Evolutionary conservation across 1,140 invertebrate species (phyloP), one percentile per base, ranked within the genome.

Genomic region (Pseudoatta argentina): DNA sequence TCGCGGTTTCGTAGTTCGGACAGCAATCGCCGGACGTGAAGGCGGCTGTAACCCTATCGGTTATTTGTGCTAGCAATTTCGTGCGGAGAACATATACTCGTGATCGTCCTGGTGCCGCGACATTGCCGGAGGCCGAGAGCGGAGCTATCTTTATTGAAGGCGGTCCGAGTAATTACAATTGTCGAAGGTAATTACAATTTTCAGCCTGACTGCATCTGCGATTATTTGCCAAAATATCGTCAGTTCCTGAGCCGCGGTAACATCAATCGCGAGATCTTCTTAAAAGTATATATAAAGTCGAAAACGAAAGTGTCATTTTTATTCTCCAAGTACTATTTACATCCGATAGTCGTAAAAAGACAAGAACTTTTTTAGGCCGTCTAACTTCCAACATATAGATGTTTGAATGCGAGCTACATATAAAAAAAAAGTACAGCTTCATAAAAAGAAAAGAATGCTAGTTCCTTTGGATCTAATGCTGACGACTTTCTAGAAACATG

Each of bases 1-100:
- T 90, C 83, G 83, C 48, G 66, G 75, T 81, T 91, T 88, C 57
- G 88, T 76, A 85, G 82, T 91, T 88, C 64, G 88, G 81, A 85
- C 86, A 69, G 86, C 81, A 87, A 89, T 64, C 69, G 78, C 44
- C 82, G 44, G 34, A 73, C 78, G 66, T 21, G 48, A 72, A 64
- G 57, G 48, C 51, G 34, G 24, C n/a, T n/a, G 57, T 75, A 89
- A 87, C 86, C 79, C 88, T 82, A 89, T 59, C 73, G 61, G 88
- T 63, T 91, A 90, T 91, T 91, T 91, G 88, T 86, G 64, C 88
- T 89, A 90, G 81, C 82, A 89, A 90, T 90, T 90, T 90, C 64
- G 86, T 90, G 39, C 67, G 6, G 30, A 85, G 61, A 79, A 14
- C 73, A 69, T 59, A 67, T 53, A 77, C 75, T 87, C 79, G 85